Base-by-base conservation (phyloP, 2,113 vertebrate species). In the Oxygymnocypris stewartii region DNA sequence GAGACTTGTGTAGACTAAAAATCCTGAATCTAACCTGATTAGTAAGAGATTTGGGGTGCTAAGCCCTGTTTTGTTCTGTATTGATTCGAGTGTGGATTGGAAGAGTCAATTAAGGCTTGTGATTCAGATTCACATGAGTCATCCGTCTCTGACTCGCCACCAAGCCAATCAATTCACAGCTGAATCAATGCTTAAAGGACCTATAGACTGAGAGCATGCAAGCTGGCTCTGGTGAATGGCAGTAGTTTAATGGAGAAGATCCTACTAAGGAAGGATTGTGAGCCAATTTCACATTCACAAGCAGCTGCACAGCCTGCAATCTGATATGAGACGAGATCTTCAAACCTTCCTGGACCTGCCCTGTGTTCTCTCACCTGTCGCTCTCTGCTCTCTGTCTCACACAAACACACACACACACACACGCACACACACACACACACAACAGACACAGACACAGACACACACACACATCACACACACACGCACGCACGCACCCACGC, bases 91-190 rank as follows among this genome's bases (percentile, higher is more conserved):
- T 69, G 35, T 87, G 57, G 44, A 85, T 86, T 84, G 84, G 80
- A 87, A 71, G 74, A 89, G 86, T 89, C 86, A 84, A 77, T 89
- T 85, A 87, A 84, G 86, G 65, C 79, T 79, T 89, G 85, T 87
- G 86, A 84, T 77, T 87, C 84, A 86, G 86, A 88, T 86, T 86
- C 76, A 85, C 65, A 67, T 14, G 83, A 84, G 65, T 87, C 86
- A 87, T 88, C 74, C 54, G 9, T 84, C 28, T 31, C 63, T 61
- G 84, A 88, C 40, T 73, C 25, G 71, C 44, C 67, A 86, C 35
- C 18, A 31, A 67, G 57, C 42, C 71, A 82, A 87, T 88, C 44
- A 42, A 88, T 87, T 87, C n/a, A 54, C 16, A 76, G 73, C n/a
- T 77, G 31, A 89, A 89, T 84, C 82, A 49, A 84, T 84, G 76